Conservation (phyloP, 2,797 vertebrate genomes). For the Paedocypris micromegethes region DNA sequence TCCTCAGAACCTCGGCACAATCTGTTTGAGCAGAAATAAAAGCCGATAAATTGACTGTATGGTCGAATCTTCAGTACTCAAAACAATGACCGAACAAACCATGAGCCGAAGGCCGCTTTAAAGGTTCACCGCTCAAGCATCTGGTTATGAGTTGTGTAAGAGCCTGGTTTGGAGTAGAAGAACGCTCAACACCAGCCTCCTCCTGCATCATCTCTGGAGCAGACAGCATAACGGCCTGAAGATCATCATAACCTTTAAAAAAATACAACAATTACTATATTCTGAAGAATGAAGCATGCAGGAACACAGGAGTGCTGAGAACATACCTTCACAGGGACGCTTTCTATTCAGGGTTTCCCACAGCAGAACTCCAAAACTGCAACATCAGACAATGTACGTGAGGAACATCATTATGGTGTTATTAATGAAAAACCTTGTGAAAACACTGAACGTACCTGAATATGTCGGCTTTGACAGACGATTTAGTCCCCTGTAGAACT, state of each 20-base stretch:
- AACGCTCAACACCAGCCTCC: constrained; percentile 34
- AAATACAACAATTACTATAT: neutral
- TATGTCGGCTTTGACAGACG: constrained; percentile 57
- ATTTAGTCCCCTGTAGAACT: constrained; percentile 49
- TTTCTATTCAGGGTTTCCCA: constrained; percentile 64
- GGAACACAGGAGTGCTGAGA: neutral
- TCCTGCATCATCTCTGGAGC: constrained; percentile 28
- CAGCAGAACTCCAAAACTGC: constrained; percentile 63
- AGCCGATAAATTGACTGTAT: neutral
- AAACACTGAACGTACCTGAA: constrained; percentile 58
- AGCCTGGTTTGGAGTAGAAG: constrained; percentile 36
- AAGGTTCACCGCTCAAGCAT: constrained; percentile 58
- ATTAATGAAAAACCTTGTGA: neutral
- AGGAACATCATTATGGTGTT: neutral
- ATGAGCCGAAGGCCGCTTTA: constrained; percentile 47
- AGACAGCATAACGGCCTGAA: constrained; percentile 43
- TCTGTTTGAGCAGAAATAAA: constrained; percentile 28
- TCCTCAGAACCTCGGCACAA: constrained; percentile 44
- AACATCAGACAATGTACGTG: neutral
- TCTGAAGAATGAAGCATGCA: too few species aligned
- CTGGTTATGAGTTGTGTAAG: constrained; percentile 52
- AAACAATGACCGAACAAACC: neutral
- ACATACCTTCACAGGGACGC: constrained; percentile 62
- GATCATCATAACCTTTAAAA: constrained; percentile 41
- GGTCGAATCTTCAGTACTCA: neutral